phyloP scores from a whole-genome alignment of 2,113 vertebrate genomes.

The Microcebus tavaratra region DNA sequence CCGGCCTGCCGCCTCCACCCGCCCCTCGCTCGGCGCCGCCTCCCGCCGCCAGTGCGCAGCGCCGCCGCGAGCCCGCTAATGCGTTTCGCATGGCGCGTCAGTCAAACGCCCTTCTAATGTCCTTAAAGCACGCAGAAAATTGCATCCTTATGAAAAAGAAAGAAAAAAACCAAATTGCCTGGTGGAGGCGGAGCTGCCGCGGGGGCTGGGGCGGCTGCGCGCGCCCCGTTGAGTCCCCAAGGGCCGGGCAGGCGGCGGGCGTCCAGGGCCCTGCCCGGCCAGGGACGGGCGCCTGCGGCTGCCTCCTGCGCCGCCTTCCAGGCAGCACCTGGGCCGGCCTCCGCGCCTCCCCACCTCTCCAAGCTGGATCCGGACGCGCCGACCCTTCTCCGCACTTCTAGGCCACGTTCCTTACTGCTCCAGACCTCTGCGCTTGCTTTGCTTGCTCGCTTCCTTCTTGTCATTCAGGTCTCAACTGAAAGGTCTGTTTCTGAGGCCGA shows the following conservation, averaged over 20 bases:
- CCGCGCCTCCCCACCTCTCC: background rate
- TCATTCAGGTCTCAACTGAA: background rate
- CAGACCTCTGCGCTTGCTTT: background rate
- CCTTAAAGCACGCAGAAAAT: slow-evolving; percentile 81
- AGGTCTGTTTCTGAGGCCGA: background rate
- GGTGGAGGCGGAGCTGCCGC: slow-evolving; percentile 16
- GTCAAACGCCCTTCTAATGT: slow-evolving; percentile 79
- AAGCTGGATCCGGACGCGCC: background rate
- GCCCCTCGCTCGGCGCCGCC: slow-evolving; percentile 1
- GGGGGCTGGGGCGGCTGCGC: background rate
- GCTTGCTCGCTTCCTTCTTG: background rate
- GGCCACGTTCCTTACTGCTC: background rate
- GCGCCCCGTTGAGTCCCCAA: background rate
- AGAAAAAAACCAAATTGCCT: slow-evolving; percentile 59
- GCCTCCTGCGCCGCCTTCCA: background rate
- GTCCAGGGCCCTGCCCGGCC: too few relatives aligned
- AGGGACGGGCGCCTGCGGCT: too few relatives aligned
- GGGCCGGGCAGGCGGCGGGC: too few relatives aligned
- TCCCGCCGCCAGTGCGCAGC: background rate
- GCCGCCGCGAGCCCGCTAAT: slow-evolving; percentile 50
- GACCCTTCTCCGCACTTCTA: background rate
- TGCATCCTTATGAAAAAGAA: slow-evolving; percentile 80
- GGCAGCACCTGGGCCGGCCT: background rate
- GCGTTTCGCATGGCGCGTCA: slow-evolving; percentile 76
- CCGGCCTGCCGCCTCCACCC: slow-evolving; percentile 53